Evolutionary conservation across 2,797 vertebrate species (phyloP).

Genomic region (Choloepus didactylus): DNA sequence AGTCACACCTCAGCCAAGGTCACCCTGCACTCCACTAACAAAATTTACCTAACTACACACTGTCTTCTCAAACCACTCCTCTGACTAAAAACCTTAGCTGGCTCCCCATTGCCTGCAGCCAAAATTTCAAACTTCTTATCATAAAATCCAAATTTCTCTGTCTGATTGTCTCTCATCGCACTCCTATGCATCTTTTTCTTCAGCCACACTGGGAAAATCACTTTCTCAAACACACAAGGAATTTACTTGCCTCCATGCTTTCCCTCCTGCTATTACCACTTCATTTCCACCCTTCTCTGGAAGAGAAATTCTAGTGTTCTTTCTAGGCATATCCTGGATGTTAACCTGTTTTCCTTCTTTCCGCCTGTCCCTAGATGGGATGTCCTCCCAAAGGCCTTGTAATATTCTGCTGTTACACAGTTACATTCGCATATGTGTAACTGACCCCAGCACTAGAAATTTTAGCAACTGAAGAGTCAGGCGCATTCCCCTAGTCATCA

Average conservation of each 20-base stretch:
- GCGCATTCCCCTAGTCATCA: background rate
- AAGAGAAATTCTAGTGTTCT: background rate
- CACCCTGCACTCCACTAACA: background rate
- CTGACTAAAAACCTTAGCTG: background rate
- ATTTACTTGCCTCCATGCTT: background rate
- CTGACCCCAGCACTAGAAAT: background rate
- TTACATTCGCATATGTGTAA: background rate
- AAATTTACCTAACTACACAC: conserved; percentile 3
- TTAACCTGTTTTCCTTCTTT: background rate
- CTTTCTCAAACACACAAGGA: background rate
- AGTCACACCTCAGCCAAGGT: background rate
- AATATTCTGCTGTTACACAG: background rate
- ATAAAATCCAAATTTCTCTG: background rate
- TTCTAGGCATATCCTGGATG: background rate
- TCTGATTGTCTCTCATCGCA: background rate
- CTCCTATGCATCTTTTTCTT: background rate
- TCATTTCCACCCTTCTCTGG: background rate
- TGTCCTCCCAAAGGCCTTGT: background rate
- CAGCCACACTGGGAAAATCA: background rate
- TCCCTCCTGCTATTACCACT: background rate
- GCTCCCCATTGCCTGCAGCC: conserved; percentile 24
- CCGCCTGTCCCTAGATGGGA: background rate
- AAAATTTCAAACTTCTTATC: conserved; percentile 26
- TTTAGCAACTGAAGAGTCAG: background rate
- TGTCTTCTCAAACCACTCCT: conserved; percentile 7